These are phyloP conservation scores for Metallyticus violacea DNA, from an alignment of 2,888 invertebrate genomes.

Conservation along the genomic window DNA sequence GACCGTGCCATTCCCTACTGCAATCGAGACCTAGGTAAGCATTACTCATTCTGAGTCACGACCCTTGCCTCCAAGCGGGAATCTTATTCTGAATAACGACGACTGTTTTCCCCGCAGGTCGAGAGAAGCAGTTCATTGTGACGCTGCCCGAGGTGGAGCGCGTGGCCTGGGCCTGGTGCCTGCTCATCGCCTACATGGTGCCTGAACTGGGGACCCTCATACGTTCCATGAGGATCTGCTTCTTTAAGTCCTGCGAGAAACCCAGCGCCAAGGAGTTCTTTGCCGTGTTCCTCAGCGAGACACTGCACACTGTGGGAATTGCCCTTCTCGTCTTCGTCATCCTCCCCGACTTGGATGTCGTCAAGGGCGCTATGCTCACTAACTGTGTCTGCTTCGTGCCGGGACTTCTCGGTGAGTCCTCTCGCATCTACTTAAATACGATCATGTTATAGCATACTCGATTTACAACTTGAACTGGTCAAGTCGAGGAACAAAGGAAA, in stretches of 20 bases:
- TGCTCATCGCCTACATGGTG: constrained; percentile 69
- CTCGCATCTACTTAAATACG: too few relatives aligned
- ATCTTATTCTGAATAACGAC: too few relatives aligned
- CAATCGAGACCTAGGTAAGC: constrained; percentile 51
- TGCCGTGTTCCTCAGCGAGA: constrained; percentile 69
- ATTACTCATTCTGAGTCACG: not conserved
- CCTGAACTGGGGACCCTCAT: constrained; percentile 76
- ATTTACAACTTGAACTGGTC: too few relatives aligned
- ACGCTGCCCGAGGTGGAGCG: constrained; percentile 56
- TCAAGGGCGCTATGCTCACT: constrained; percentile 79
- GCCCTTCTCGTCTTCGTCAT: constrained; percentile 71
- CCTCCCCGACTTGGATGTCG: constrained; percentile 75
- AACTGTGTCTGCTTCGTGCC: constrained; percentile 83
- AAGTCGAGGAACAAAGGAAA: too few relatives aligned
- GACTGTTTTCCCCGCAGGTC: constrained; percentile 35
- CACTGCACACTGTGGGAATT: constrained; percentile 73
- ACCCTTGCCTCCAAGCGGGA: too few relatives aligned
- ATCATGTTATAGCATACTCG: too few relatives aligned
- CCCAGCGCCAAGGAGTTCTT: constrained; percentile 57
- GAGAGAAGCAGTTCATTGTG: constrained; percentile 43
- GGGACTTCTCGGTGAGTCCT: constrained; percentile 63
- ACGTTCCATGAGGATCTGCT: constrained; percentile 65
- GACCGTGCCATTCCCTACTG: constrained; percentile 58
- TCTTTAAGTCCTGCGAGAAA: constrained; percentile 66
- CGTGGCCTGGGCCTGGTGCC: constrained; percentile 76